These are phyloP conservation scores for Ailurus styani DNA, from an alignment of 2,113 vertebrate species.

Conservation along the genomic window DNA sequence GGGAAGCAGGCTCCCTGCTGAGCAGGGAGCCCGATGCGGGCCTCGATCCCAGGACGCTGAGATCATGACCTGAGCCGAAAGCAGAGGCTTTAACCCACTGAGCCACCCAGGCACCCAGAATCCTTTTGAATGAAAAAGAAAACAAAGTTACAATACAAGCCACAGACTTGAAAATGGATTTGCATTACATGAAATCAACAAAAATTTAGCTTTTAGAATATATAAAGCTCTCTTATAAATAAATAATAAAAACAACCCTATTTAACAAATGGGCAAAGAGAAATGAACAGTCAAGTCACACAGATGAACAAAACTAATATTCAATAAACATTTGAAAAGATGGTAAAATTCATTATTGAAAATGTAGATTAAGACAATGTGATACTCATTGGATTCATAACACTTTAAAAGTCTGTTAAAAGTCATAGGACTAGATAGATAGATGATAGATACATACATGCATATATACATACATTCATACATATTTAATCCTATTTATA, in stretches of 20 bases:
- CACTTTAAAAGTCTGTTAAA: neutral
- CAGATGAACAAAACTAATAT: neutral
- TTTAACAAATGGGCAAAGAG: neutral
- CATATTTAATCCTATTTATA: neutral
- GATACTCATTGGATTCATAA: neutral
- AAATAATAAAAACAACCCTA: neutral
- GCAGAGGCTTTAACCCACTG: no score
- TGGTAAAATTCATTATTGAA: neutral
- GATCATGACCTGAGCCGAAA: no score
- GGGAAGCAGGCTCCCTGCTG: no score
- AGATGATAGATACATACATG: neutral
- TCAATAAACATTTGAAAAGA: neutral
- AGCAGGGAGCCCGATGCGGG: no score
- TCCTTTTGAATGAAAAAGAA: neutral
- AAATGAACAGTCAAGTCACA: neutral
- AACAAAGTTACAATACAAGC: neutral
- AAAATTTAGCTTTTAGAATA: neutral
- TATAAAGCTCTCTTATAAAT: neutral
- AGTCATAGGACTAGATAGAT: neutral
- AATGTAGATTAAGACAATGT: neutral
- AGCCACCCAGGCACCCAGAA: no score
- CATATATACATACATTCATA: neutral
- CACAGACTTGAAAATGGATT: neutral
- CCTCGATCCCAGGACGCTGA: no score
- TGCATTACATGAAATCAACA: neutral